Evolutionary conservation across 2,797 vertebrate species (phyloP).

Genomic region (Macropus fuliginosus): DNA sequence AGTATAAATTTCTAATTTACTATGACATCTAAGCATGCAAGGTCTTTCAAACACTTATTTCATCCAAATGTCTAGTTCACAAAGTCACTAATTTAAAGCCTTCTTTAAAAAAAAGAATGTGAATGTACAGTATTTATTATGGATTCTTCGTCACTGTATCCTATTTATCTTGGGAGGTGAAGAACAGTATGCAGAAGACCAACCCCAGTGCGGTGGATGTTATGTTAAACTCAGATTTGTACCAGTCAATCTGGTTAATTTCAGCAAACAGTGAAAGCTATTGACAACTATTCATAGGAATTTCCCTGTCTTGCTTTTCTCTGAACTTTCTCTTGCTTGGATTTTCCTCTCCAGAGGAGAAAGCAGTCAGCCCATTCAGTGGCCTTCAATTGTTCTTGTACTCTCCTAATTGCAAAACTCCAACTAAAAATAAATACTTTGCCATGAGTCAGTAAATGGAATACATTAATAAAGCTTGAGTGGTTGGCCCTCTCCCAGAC

Average conservation of each 20-base stretch:
- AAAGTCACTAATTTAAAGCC: neutral
- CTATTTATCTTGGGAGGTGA: conserved; percentile 42
- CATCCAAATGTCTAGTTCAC: neutral
- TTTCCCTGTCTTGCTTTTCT: neutral
- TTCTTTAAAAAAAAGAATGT: conserved; percentile 31
- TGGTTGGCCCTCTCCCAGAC: conserved; percentile 72
- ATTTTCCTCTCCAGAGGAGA: conserved; percentile 56
- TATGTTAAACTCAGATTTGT: neutral
- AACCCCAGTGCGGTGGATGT: neutral
- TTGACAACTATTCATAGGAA: conserved; percentile 3
- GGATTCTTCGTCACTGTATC: conserved; percentile 18
- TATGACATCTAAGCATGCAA: neutral
- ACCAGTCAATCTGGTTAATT: conserved; percentile 1
- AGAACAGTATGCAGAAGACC: conserved; percentile 9
- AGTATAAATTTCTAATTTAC: neutral
- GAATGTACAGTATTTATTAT: conserved; percentile 30
- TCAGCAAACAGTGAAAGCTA: conserved; percentile 1
- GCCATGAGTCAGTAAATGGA: conserved; percentile 78
- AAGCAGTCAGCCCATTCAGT: conserved; percentile 56
- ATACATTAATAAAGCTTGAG: conserved; percentile 80
- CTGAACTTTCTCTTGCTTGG: conserved; percentile 47
- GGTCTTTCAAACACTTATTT: neutral
- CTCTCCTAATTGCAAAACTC: conserved; percentile 80
- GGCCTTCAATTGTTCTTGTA: conserved; percentile 78
- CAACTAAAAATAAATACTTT: conserved; percentile 78